Evolutionary conservation across 2,888 invertebrate species (phyloP), one percentile per base, ranked within the genome.

Genomic region (Ommatoiulus sabulosus): DNA sequence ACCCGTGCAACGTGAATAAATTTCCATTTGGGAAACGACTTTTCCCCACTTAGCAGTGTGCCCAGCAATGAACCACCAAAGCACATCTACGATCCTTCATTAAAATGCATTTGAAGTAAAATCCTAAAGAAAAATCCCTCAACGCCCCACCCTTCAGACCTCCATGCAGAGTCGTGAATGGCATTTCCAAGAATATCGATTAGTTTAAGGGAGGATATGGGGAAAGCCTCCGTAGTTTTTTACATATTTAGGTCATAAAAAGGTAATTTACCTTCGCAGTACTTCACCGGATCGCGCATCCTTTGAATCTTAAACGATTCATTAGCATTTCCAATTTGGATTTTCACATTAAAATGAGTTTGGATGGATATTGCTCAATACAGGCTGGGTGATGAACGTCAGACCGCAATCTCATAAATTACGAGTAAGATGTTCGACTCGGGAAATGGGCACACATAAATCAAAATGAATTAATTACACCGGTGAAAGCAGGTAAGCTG

Each of bases 261-360:
- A 80, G 80, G 80, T 80, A 80, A 80, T 80, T 80, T 80, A 80
- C 80, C 80, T 80, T 80, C 80, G 80, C 80, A 43, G 80, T 80
- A 80, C 80, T 80, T 80, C 80, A 80, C 80, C 35, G 24, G 80
- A 43, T 15, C 80, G 35, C 12, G 80, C 80, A 80, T 80, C 80
- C 80, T 80, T 80, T 80, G 80, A 80, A 80, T 80, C 80, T 80
- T 80, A 80, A 80, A 80, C 80, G 80, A 80, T 35, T 80, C 80
- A 80, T 80, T 80, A 80, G 80, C 80, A 80, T 80, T 80, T 80
- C 80, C 80, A 80, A 80, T 80, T 80, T 80, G 35, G 35, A 80
- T 80, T 80, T 80, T 43, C 80, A 35, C 80, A 43, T 80, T 35
- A 35, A 80, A 80, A 80, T 80, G 80, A 43, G 35, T 15, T 43